Base-by-base conservation (phyloP, 2,113 vertebrate species). In the Hemiscyllium ocellatum region DNA sequence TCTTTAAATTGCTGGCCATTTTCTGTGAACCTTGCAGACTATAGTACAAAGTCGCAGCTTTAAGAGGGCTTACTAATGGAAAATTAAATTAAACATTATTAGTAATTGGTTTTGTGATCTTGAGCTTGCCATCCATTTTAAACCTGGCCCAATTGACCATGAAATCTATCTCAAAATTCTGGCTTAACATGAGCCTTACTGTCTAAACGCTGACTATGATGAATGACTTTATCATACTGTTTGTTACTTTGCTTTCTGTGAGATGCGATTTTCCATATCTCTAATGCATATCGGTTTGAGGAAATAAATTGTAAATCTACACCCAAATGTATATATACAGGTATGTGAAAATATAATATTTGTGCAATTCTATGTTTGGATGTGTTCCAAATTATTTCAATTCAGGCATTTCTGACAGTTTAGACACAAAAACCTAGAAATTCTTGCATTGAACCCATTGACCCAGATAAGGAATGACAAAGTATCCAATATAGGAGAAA, bases 91-190 rank as follows among this genome's bases (percentile, higher is more conserved):
- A 98, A 98, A 97, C 96, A 96, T 97, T 97, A 97, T 97, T 97
- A 97, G 97, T 98, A 98, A 97, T 97, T 98, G 97, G 96, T 96
- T 97, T 96, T 96, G 96, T 98, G 97, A 97, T 98, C 97, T 97
- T 97, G 96, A 90, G 80, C 96, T 96, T 97, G 96, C 95, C 96
- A 97, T 97, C 96, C 97, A 96, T 97, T 97, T 97, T 98, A 96
- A 97, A 97, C 97, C 96, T 98, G 97, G 97, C 96, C 97, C 98
- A 98, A 98, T 97, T 97, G 97, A 97, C 97, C 97, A 96, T 98
- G 97, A 98, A 98, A 98, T 97, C 97, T 97, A 96, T 96, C 96
- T 96, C 97, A 96, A 96, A 97, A 97, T 97, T 96, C 22, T 0
- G 85, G 96, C 96, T 97, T 97, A 97, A 97, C 96, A 89, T 96